Evolutionary conservation across 1,140 invertebrate genomes (phyloP).

Genomic region (Penaeus vannamei): DNA sequence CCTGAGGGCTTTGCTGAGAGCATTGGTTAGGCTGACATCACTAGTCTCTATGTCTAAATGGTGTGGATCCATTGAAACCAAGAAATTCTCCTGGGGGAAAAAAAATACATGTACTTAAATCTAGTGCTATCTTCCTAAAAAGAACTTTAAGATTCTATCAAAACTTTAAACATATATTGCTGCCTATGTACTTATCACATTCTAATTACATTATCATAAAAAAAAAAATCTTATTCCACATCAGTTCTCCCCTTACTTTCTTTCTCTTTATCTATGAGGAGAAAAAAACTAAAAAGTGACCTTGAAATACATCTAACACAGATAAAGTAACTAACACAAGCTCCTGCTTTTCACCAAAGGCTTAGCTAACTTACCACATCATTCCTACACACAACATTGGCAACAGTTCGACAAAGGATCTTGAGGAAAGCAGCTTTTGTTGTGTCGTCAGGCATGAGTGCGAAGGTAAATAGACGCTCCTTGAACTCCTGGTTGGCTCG

Average conservation of each 20-base stretch:
- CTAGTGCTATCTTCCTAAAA: no score
- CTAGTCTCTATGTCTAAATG: conserved; percentile 88
- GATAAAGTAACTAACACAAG: neutral
- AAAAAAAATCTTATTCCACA: no score
- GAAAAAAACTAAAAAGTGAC: neutral
- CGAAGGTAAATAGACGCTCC: conserved; percentile 90
- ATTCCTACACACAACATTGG: conserved; percentile 73
- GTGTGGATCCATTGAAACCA: conserved; percentile 82
- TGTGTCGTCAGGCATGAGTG: conserved; percentile 83
- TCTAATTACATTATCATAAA: neutral
- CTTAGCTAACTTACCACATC: conserved; percentile 72
- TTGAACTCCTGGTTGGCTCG: conserved; percentile 87
- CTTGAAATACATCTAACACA: neutral
- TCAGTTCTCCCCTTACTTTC: no score
- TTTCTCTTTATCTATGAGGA: neutral
- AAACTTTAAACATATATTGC: no score
- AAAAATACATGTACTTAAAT: conserved; percentile 35
- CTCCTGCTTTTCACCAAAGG: neutral
- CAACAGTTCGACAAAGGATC: conserved; percentile 86
- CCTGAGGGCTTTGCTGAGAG: conserved; percentile 87
- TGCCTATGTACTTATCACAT: no score
- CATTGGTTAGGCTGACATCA: conserved; percentile 83
- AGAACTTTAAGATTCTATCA: no score
- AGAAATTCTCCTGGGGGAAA: conserved; percentile 84
- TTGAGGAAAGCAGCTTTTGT: conserved; percentile 86